Conservation (phyloP, 1,140 invertebrate genomes). For the Drosophila ananassae region DNA sequence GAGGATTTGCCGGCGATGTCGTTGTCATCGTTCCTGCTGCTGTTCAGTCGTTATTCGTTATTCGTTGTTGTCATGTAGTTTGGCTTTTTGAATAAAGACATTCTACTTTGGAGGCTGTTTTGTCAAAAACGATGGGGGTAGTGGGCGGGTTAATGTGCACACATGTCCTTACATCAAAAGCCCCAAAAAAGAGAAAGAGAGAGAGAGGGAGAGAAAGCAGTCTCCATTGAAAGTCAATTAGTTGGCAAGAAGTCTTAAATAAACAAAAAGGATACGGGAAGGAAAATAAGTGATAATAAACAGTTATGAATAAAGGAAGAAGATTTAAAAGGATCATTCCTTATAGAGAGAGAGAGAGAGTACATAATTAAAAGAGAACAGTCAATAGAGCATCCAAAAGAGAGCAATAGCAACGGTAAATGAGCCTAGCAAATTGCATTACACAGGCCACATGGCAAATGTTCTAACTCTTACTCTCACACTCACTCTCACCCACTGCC, state of each 20-base stretch:
- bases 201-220: conserved; percentile 13
- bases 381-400: background rate
- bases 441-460: conserved; percentile 19
- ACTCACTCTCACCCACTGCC: background rate
- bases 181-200: conserved; percentile 38
- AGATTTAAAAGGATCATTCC: no score
- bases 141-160: conserved; percentile 6
- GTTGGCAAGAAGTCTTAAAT: conserved; percentile 7
- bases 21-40: conserved; percentile 15
- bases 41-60: conserved; percentile 12
- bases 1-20: conserved; percentile 50
- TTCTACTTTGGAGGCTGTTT: conserved; percentile 38
- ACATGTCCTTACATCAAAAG: conserved; percentile 24
- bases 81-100: conserved; percentile 42
- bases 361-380: no score
- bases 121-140: conserved; percentile 23
- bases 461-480: background rate
- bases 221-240: conserved; percentile 61
- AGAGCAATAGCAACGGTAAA: background rate
- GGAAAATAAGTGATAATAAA: no score
- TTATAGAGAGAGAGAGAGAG: no score
- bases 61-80: conserved; percentile 39
- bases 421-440: conserved; percentile 36
- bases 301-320: no score
- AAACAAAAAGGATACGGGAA: no score